Evolutionary conservation across 2,797 vertebrate species (phyloP).

Genomic region (Podarcis lilfordi): DNA sequence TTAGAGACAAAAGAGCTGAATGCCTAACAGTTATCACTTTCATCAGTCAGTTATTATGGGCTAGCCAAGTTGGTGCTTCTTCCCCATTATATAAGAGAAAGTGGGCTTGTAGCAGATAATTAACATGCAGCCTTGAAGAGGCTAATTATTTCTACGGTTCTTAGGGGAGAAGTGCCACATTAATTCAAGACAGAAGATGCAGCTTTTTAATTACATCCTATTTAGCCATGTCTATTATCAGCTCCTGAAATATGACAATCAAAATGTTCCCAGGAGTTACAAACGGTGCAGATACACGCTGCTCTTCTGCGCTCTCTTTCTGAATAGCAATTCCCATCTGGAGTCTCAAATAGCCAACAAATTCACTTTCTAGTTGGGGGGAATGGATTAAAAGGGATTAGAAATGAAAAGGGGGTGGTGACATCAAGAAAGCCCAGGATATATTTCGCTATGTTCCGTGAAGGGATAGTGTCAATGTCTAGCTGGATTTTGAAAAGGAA

Average conservation of each 20-base stretch:
- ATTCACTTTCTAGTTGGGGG: not conserved
- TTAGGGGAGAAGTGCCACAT: constrained; percentile 38
- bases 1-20: constrained; percentile 29
- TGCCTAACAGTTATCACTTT: not conserved
- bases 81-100: constrained; percentile 30
- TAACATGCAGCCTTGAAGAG: constrained; percentile 33
- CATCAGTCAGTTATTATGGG: constrained; percentile 27
- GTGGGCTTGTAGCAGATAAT: constrained; percentile 17
- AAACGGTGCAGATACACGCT: not conserved
- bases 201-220: constrained; percentile 32
- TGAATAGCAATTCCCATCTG: constrained; percentile 32
- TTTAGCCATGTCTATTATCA: constrained; percentile 33
- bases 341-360: not conserved
- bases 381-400: constrained; percentile 8
- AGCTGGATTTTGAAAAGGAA: not conserved
- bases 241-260: constrained; percentile 14
- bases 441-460: not conserved
- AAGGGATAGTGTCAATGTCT: not conserved
- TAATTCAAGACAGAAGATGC: constrained; percentile 29
- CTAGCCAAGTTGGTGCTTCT: not conserved
- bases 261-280: constrained; percentile 31
- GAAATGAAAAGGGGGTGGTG: not conserved
- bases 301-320: constrained; percentile 9
- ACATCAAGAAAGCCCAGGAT: not conserved
- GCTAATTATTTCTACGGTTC: constrained; percentile 23